Evolutionary conservation across 1,140 invertebrate species (phyloP), one percentile per base, ranked within the genome.

Genomic region (Eriocheir sinensis): DNA sequence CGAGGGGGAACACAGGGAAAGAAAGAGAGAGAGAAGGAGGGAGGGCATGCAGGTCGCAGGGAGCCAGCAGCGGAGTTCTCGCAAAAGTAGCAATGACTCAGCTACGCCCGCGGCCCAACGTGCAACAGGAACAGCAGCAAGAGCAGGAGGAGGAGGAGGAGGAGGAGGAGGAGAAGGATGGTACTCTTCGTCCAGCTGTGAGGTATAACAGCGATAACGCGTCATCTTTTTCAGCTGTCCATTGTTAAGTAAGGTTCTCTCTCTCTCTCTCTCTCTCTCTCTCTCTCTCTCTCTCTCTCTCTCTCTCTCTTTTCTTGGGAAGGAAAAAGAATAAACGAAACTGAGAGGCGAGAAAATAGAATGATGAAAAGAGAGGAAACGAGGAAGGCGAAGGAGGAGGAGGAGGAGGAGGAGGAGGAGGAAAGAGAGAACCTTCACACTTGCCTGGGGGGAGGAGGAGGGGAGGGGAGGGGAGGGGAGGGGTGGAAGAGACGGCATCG

Each of bases 61-160:
- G 60, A n/a, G 21, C 4, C 60, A 72, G 21, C 27, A n/a, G 60
- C 6, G 60, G 60, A n/a, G 60, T 72, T 72, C 60, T 72, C 60
- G 60, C 60, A 72, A 72, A 72, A 72, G 60, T 72, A 72, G n/a
- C 60, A 72, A n/a, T 72, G 60, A 72, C 60, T 72, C 60, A 72
- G 60, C 60, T 21, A 21, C 60, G 60, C 60, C 60, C 8, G 21
- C 21, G 27, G 60, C 9, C n/a, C 6, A 72, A 21, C 60, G 60
- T 72, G 60, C 60, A 72, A 72, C 60, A 72, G 60, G 60, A 72
- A n/a, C 60, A 72, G 21, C 60, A 72, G 27, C 60, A 72, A 21
- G 21, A 72, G 60, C 60, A 72, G 48, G 4, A 48, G 44, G 4
- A 48, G 44, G 4, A 48, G 44, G 4, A 48, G 44, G n/a, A n/a